These are phyloP conservation scores for Arion vulgaris DNA, from an alignment of 1,140 invertebrate genomes.

Conservation along the genomic window DNA sequence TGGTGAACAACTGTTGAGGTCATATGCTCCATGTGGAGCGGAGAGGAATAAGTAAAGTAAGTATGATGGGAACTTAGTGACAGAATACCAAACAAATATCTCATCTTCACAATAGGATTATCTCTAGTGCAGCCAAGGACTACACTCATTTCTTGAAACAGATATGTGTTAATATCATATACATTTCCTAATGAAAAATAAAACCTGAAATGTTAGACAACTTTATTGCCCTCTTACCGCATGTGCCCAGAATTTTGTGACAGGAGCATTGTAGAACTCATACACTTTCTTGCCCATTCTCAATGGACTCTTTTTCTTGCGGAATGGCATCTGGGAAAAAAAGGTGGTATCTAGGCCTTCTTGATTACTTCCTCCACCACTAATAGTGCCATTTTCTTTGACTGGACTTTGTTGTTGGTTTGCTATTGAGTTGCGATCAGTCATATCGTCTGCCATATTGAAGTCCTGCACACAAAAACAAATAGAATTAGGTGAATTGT, in stretches of 20 bases:
- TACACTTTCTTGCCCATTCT: conserved; percentile 91
- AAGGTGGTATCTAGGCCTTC: conserved; percentile 45
- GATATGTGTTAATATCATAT: no score
- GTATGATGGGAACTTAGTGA: no score
- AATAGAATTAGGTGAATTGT: not conserved
- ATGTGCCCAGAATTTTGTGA: conserved; percentile 98
- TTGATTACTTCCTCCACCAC: not conserved
- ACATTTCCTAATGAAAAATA: no score
- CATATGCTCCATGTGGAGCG: no score
- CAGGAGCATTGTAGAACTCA: conserved; percentile 97
- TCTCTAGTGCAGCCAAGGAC: no score
- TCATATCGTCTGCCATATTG: not conserved
- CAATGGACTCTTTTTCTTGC: conserved; percentile 74
- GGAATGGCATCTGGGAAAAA: conserved; percentile 47
- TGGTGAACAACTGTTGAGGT: no score
- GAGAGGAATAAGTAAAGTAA: no score
- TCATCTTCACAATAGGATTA: no score
- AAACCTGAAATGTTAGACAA: no score
- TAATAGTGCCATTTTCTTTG: conserved; percentile 7
- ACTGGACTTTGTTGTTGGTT: not conserved
- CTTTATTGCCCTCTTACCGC: conserved; percentile 79
- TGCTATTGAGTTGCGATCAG: not conserved
- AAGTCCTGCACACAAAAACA: not conserved
- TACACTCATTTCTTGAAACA: no score
- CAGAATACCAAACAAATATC: no score